Conservation (phyloP, 1,140 invertebrate species). For the Ceratoteleas bidentatus region DNA sequence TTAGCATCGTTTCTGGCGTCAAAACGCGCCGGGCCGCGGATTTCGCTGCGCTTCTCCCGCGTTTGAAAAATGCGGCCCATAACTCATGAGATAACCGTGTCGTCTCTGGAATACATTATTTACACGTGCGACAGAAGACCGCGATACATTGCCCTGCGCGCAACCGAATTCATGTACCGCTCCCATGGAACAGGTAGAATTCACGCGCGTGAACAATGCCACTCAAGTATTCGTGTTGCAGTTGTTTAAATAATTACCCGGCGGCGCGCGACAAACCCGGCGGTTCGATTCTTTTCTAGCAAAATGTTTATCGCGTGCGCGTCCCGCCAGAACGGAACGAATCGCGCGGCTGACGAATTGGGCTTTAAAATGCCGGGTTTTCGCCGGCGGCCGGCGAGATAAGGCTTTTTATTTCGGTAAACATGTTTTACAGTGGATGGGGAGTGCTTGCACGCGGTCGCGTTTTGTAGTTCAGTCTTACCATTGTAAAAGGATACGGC, state of each 20-base stretch:
- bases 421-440: no score
- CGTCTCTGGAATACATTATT: conserved; percentile 54
- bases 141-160: conserved; percentile 37
- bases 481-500: no score
- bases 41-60: conserved; percentile 35
- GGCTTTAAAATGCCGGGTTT: no score
- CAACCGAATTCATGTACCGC: conserved; percentile 32
- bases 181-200: conserved; percentile 13
- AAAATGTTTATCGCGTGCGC: neutral
- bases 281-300: neutral
- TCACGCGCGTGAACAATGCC: conserved; percentile 11
- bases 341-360: no score
- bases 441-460: no score
- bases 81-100: conserved; percentile 52
- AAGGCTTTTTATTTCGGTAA: no score
- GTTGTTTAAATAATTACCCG: conserved; percentile 23
- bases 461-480: no score
- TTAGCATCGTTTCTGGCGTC: conserved; percentile 40
- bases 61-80: conserved; percentile 54
- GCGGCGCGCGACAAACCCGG: neutral
- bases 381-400: no score
- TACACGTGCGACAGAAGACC: conserved; percentile 44
- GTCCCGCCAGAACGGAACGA: no score
- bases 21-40: conserved; percentile 41
- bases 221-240: conserved; percentile 16